Evolutionary conservation across 2,888 invertebrate species (phyloP).

Genomic region (Synanthedon andrenaeformis): DNA sequence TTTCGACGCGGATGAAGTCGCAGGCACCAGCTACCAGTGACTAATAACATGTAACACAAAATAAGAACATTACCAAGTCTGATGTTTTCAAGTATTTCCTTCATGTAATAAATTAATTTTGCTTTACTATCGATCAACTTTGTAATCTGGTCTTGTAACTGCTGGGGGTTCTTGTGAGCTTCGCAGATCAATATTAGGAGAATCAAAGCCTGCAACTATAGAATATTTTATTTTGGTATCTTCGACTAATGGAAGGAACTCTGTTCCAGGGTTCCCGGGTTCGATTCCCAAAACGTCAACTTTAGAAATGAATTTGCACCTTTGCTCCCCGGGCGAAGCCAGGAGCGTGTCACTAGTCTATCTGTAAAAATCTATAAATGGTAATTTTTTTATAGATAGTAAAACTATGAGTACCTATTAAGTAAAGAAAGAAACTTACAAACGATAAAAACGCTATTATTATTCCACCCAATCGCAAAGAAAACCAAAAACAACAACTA

Average conservation of each 20-base stretch:
- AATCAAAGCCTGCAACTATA: slow-evolving; percentile 38
- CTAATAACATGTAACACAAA: too few species aligned
- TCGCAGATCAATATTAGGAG: slow-evolving; percentile 25
- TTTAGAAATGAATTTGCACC: too few species aligned
- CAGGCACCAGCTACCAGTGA: too few species aligned
- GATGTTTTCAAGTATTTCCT: slow-evolving; percentile 30
- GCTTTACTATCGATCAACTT: slow-evolving; percentile 25
- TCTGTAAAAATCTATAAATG: too few species aligned
- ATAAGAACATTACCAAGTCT: slow-evolving; percentile 22
- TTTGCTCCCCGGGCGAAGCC: too few species aligned
- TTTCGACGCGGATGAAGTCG: too few species aligned
- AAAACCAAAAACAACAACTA: slow-evolving; percentile 64
- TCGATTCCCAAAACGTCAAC: too few species aligned
- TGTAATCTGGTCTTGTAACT: slow-evolving; percentile 24
- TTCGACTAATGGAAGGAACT: too few species aligned
- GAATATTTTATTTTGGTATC: neutral
- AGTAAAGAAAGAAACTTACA: slow-evolving; percentile 22
- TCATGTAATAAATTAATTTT: slow-evolving; percentile 32
- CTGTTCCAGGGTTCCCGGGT: too few species aligned
- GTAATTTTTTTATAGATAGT: too few species aligned
- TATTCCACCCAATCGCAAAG: slow-evolving; percentile 53
- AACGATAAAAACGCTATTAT: slow-evolving; percentile 46
- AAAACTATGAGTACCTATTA: too few species aligned
- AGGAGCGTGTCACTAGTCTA: too few species aligned
- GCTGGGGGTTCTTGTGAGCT: slow-evolving; percentile 23